Evolutionary conservation across 1,140 invertebrate genomes (phyloP), one percentile per base, ranked within the genome.

Genomic region (Conus betulinus): DNA sequence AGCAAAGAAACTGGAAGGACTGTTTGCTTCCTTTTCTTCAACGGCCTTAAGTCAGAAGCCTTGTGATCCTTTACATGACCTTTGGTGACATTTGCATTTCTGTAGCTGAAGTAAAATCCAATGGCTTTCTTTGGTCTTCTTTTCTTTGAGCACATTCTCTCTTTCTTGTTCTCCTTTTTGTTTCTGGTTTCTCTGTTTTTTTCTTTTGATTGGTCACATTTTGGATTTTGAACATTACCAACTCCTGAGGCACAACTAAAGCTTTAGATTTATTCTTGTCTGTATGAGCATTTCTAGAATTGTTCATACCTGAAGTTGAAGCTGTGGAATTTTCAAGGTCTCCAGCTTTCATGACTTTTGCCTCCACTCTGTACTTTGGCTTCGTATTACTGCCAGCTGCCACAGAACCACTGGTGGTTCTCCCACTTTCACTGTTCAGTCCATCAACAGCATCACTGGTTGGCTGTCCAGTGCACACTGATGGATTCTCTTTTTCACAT

Each of bases 1-100:
- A 84, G 82, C 53, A 84, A 60, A 25, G 53, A n/a, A 63, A 25
- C 55, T 84, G 82, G 82, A n/a, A 84, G 57, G 11, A 63, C 82
- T 13, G 55, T 63, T 55, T 52, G 4, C 25, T 84, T 84, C 5
- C n/a, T 17, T 63, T 63, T 84, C 57, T 55, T 51, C 39, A 39
- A 51, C 11, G 76, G 20, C 0, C 27, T 51, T 78, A 15, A n/a
- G 11, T 78, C 27, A 5, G 25, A 27, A 7, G 11, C 25, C 8
- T 27, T 51, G 76, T 78, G 25, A 78, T 6, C 76, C 17, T 78
- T 39, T 0, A 78, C 25, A 25, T 25, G 71, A n/a, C 8, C 71
- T 78, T 39, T 78, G n/a, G 2, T 13, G 11, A 51, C 10, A 27
- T 11, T 13, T 39, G 10, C 39, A 10, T 78, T 78, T 39, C 25